Evolutionary conservation across 2,888 invertebrate species (phyloP), one percentile per base, ranked within the genome.

Genomic region (Folsomia manolachei): DNA sequence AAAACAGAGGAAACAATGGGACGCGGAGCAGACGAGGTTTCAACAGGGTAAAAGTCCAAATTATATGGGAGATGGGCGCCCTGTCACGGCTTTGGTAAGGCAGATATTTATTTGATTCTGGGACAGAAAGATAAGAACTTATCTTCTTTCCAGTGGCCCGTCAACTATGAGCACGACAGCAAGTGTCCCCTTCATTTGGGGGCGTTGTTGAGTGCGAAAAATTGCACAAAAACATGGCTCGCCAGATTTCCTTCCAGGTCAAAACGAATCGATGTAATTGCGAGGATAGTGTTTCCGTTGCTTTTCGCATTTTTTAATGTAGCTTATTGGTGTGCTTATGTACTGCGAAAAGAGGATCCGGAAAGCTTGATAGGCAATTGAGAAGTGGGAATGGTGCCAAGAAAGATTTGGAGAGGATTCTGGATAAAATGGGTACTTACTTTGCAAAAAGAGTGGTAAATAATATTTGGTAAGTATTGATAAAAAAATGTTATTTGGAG

Each of bases 1-100:
- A 85, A 91, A 93, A 84, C 88, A 91, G 82, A 87, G 91, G 77
- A 87, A 88, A 72, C 56, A 68, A 21, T 87, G 87, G 82, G 94
- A 94, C 85, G 87, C 93, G 86, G 94, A 94, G 84, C 91, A 92
- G 80, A 89, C 4, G 19, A 18, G 21, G 56, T 21, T 19, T 21
- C 56, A 56, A 21, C 19, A 56, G n/a, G 21, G 21, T 4, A 56
- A 56, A 56, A 56, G 56, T n/a, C 56, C 56, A 7, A 18, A 4
- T 21, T 56, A 19, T 56, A 4, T 14, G 7, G 19, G 21, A 4
- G 56, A 7, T 14, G 19, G 56, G 21, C 21, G n/a, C 19, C 56
- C 56, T 14, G 14, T 39, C 4, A 39, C 39, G 14, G 56, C 56
- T 4, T 56, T 21, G 56, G 56, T 56, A 14, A 56, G 18, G 4